Percentiles rank a stretch among this genome's conserved stretches.
phyloP scores from a whole-genome alignment of 2,888 invertebrate genomes.

The Aricia artaxerxes region DNA sequence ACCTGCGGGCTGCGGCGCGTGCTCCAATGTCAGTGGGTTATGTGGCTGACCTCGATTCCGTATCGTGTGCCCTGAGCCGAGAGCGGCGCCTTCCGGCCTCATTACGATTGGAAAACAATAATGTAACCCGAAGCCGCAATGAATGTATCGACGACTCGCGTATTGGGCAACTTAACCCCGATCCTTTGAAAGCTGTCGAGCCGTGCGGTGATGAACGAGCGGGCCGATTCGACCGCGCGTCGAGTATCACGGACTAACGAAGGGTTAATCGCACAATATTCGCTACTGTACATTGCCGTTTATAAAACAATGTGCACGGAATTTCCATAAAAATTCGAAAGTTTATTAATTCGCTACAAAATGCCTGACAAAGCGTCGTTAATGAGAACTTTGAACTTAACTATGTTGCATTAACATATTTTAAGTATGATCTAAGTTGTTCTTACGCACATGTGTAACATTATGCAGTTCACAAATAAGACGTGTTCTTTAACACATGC shows the following conservation, averaged over 20 bases:
- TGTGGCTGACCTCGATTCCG: conserved; percentile 6
- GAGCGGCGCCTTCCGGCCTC: not conserved
- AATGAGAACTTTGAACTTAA: not conserved
- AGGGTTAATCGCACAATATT: conserved; percentile 11
- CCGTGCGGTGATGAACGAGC: not conserved
- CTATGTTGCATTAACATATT: no score
- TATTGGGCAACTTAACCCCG: conserved; percentile 1
- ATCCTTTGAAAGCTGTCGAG: not conserved
- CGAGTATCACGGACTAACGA: not conserved
- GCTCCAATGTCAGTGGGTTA: conserved; percentile 20
- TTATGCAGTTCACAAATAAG: not conserved
- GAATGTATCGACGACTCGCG: not conserved
- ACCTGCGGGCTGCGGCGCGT: not conserved
- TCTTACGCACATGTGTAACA: not conserved
- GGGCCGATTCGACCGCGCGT: not conserved
- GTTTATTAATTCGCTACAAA: no score
- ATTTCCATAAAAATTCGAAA: not conserved
- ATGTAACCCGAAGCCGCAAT: not conserved
- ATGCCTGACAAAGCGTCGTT: no score
- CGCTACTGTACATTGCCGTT: not conserved
- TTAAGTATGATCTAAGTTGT: not conserved
- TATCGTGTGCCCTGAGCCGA: not conserved
- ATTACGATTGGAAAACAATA: not conserved
- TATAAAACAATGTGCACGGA: not conserved
- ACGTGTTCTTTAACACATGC: no score